Percentiles rank a stretch among this genome's conserved stretches.
Conservation (phyloP, 1,140 invertebrate species). For the Teleogryllus occipitalis region DNA sequence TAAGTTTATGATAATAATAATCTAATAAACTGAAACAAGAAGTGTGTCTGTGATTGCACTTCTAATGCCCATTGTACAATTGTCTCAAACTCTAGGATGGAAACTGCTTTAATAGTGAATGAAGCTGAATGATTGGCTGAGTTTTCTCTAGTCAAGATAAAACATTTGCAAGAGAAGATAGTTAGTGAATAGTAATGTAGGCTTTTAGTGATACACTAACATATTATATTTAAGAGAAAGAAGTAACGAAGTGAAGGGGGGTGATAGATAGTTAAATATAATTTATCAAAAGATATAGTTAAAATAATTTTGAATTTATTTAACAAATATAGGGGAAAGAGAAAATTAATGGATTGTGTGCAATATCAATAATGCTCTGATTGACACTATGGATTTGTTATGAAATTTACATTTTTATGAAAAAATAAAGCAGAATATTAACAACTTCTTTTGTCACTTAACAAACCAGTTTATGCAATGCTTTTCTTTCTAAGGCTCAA, state of each 20-base stretch:
- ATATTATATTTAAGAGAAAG: neutral
- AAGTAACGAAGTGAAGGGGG: neutral
- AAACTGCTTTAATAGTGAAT: conserved; percentile 1
- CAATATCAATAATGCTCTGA: conserved; percentile 1
- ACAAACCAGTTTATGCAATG: neutral
- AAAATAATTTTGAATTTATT: conserved; percentile 2
- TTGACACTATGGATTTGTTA: neutral
- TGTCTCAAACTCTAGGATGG: conserved; percentile 3
- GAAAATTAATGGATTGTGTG: neutral
- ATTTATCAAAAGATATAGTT: neutral
- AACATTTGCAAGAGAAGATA: neutral
- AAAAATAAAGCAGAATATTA: neutral
- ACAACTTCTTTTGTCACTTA: neutral
- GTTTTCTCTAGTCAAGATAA: conserved; percentile 1
- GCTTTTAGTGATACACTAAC: conserved; percentile 4
- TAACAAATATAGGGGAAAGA: neutral
- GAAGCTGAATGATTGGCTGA: neutral
- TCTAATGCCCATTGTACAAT: neutral
- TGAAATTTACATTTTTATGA: neutral
- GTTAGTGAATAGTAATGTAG: conserved; percentile 1
- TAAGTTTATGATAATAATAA: too few relatives aligned
- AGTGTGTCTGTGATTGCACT: neutral
- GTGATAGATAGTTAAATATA: neutral
- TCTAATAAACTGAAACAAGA: too few relatives aligned
- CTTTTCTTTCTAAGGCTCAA: neutral